These are phyloP conservation scores for Halichoeres trimaculatus DNA, from an alignment of 2,113 vertebrate species.

Conservation along the genomic window DNA sequence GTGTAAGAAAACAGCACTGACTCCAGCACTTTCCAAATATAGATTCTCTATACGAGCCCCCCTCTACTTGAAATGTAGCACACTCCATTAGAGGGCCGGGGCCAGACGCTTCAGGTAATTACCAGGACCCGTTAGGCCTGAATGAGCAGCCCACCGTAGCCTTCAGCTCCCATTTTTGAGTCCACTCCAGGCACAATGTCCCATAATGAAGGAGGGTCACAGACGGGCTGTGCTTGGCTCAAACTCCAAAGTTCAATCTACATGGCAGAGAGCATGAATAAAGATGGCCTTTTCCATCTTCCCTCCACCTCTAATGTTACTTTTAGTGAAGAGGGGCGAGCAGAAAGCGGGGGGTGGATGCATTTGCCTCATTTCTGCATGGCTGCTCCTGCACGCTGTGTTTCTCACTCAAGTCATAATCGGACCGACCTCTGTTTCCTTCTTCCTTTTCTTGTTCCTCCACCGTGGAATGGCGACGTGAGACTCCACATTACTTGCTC, in stretches of 20 bases:
- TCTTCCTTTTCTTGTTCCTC: slow-evolving; percentile 14
- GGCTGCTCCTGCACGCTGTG: slow-evolving; percentile 41
- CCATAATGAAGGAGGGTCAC: slow-evolving; percentile 66
- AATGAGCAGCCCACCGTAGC: slow-evolving; percentile 63
- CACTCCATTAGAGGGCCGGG: slow-evolving; percentile 64
- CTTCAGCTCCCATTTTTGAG: slow-evolving; percentile 64
- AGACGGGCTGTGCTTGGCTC: slow-evolving; percentile 44
- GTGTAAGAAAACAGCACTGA: slow-evolving; percentile 26
- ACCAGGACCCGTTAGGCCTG: slow-evolving; percentile 61
- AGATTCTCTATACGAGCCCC: slow-evolving; percentile 39
- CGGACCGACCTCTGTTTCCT: slow-evolving; percentile 15
- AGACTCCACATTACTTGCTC: slow-evolving; percentile 14
- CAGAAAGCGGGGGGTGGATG: slow-evolving; percentile 24
- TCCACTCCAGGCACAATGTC: slow-evolving; percentile 67
- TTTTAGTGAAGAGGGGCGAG: slow-evolving; percentile 33
- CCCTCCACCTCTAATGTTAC: slow-evolving; percentile 35
- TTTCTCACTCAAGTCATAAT: slow-evolving; percentile 42
- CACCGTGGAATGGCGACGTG: slow-evolving; percentile 12
- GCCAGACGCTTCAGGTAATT: slow-evolving; percentile 67
- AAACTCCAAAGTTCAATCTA: slow-evolving; percentile 62
- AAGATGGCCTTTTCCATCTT: slow-evolving; percentile 63
- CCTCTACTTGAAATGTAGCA: slow-evolving; percentile 52
- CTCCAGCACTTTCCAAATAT: slow-evolving; percentile 58
- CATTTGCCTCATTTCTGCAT: slow-evolving; percentile 60
- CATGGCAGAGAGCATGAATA: slow-evolving; percentile 64